Evolutionary conservation across 2,797 vertebrate species (phyloP).

Genomic region (Sebastes paucispinis): DNA sequence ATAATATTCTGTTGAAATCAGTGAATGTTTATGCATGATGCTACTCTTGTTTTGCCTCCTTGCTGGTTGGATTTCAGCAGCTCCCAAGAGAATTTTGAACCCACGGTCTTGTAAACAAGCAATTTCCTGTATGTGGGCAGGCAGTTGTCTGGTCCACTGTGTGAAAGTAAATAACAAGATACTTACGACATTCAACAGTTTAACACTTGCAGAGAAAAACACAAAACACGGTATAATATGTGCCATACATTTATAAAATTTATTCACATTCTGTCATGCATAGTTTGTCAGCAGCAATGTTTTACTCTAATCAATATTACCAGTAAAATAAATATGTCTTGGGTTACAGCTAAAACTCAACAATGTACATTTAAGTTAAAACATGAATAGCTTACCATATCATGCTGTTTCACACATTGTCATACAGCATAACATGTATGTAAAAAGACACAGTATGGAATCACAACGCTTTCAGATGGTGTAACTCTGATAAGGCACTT

Average conservation of each 20-base stretch:
- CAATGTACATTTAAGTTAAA: constrained; percentile 38
- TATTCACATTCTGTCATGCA: constrained; percentile 52
- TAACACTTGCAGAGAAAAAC: neutral
- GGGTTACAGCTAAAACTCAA: constrained; percentile 24
- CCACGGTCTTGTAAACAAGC: constrained; percentile 32
- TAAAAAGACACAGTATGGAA: constrained; percentile 28
- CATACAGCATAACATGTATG: constrained; percentile 25
- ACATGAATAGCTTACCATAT: constrained; percentile 28
- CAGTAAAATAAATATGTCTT: constrained; percentile 62
- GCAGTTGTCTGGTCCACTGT: constrained; percentile 14
- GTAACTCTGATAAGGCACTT: constrained; percentile 40
- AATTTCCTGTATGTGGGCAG: constrained; percentile 36
- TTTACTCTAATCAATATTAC: constrained; percentile 18
- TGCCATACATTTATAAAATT: constrained; percentile 2
- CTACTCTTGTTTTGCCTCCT: neutral
- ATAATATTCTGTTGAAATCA: neutral
- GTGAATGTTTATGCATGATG: neutral
- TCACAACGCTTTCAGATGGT: constrained; percentile 31
- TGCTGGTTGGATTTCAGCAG: constrained; percentile 2
- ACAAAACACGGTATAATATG: neutral
- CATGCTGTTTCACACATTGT: constrained; percentile 25
- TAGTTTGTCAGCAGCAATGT: constrained; percentile 40
- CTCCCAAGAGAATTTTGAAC: constrained; percentile 11
- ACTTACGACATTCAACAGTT: neutral
- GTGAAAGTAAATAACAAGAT: constrained; percentile 6